Percentiles rank a stretch among this genome's conserved stretches.
phyloP scores from a whole-genome alignment of 2,113 vertebrate species.

The Alethe castanea region DNA sequence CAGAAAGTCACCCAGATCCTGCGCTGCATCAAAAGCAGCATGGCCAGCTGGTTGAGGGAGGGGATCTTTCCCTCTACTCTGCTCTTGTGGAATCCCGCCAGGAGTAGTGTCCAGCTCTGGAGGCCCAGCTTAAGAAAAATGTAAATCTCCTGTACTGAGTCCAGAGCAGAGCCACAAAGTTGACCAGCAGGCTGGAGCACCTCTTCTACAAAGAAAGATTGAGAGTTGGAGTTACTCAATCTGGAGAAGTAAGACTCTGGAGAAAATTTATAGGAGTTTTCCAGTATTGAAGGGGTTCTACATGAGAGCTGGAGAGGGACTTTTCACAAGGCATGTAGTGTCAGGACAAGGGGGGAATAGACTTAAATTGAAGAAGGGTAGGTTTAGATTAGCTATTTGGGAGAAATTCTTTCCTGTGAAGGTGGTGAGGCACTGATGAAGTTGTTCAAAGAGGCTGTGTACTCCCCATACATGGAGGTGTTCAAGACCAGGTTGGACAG shows the following conservation, averaged over 20 bases:
- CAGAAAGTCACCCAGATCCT: neutral
- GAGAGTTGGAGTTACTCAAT: neutral
- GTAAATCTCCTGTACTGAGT: neutral
- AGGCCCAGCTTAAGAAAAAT: neutral
- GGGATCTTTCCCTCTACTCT: neutral
- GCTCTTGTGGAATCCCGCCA: too few species aligned
- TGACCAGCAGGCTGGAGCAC: neutral
- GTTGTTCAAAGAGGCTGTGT: neutral
- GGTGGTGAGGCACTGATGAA: neutral
- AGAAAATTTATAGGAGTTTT: neutral
- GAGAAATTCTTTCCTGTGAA: neutral
- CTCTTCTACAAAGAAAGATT: neutral
- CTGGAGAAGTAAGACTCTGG: neutral
- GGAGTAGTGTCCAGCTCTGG: neutral
- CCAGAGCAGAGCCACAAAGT: neutral
- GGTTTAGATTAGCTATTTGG: neutral
- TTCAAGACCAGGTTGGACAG: neutral
- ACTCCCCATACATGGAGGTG: neutral
- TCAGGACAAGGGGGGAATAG: neutral
- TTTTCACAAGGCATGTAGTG: neutral
- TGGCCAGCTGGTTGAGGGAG: fast-evolving
- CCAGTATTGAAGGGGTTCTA: neutral
- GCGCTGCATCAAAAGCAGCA: neutral
- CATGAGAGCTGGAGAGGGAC: neutral
- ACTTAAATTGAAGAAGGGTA: neutral